Percentiles rank a stretch among this genome's conserved stretches.
Evolutionary conservation across 2,797 vertebrate species (phyloP).

Genomic region (Monodelphis domestica): DNA sequence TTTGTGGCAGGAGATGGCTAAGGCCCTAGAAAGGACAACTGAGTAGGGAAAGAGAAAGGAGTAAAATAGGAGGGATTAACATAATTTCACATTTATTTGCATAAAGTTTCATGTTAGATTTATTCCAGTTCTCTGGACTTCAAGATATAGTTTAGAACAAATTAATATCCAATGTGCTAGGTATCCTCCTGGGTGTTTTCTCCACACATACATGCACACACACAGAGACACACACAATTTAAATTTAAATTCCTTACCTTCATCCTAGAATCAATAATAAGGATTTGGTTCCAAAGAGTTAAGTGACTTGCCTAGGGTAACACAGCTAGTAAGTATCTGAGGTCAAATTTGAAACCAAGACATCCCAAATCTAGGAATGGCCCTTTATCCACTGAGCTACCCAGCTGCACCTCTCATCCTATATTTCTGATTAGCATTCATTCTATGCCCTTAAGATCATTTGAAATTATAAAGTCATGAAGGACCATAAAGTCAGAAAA

Average conservation of each 20-base stretch:
- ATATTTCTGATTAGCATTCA: not conserved
- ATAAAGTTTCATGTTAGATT: not conserved
- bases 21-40: not conserved
- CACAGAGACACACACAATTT: too few species aligned
- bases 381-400: not conserved
- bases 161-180: too few species aligned
- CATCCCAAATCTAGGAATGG: too few species aligned
- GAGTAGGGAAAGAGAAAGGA: not conserved
- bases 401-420: not conserved
- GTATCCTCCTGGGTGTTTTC: too few species aligned
- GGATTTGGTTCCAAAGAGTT: too few species aligned
- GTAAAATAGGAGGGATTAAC: not conserved
- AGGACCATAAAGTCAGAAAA: not conserved
- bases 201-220: too few species aligned
- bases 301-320: too few species aligned
- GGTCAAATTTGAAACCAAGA: too few species aligned
- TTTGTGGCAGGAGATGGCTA: not conserved
- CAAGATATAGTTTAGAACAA: not conserved
- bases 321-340: too few species aligned
- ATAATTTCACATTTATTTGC: not conserved
- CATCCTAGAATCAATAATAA: too few species aligned
- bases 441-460: not conserved
- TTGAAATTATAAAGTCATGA: not conserved
- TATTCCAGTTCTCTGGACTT: not conserved
- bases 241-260: too few species aligned